Conservation (phyloP, 1,140 invertebrate genomes). For the Sycobia sp. region DNA sequence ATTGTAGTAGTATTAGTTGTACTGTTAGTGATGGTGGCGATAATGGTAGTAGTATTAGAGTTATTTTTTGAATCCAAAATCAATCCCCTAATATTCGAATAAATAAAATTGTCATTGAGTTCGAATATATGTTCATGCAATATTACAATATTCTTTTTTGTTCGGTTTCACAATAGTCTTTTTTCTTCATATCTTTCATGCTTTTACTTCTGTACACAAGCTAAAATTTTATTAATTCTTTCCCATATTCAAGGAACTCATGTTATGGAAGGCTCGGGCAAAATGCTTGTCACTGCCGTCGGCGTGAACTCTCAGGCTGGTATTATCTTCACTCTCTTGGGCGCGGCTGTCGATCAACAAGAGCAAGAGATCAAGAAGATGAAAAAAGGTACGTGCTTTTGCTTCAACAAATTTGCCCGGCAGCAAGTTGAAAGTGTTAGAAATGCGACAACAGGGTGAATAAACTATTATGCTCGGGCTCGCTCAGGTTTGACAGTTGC, state of each 20-base stretch:
- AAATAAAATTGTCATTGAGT: too few relatives aligned
- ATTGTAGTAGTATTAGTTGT: too few relatives aligned
- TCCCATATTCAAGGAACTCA: constrained; percentile 79
- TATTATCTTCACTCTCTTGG: constrained; percentile 98
- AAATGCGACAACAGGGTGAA: not conserved
- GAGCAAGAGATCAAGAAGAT: constrained; percentile 91
- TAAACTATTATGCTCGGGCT: constrained; percentile 10
- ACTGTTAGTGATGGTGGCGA: too few relatives aligned
- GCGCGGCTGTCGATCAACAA: constrained; percentile 91
- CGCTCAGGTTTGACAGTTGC: constrained; percentile 45
- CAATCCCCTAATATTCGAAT: too few relatives aligned
- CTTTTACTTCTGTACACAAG: too few relatives aligned
- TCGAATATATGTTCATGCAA: too few relatives aligned
- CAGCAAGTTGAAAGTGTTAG: not conserved
- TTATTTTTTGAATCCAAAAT: too few relatives aligned
- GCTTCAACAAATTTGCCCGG: not conserved
- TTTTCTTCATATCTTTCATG: too few relatives aligned
- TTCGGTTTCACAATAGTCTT: too few relatives aligned
- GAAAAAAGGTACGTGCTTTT: constrained; percentile 79
- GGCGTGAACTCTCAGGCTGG: constrained; percentile 99
- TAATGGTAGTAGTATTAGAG: too few relatives aligned
- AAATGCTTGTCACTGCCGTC: constrained; percentile 98
- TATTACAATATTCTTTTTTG: too few relatives aligned
- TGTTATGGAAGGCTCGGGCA: constrained; percentile 99
- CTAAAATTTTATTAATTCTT: too few relatives aligned